Percentiles rank a stretch among this genome's conserved stretches.
Evolutionary conservation across 2,888 invertebrate species (phyloP).

Genomic region (Apeira syringaria): DNA sequence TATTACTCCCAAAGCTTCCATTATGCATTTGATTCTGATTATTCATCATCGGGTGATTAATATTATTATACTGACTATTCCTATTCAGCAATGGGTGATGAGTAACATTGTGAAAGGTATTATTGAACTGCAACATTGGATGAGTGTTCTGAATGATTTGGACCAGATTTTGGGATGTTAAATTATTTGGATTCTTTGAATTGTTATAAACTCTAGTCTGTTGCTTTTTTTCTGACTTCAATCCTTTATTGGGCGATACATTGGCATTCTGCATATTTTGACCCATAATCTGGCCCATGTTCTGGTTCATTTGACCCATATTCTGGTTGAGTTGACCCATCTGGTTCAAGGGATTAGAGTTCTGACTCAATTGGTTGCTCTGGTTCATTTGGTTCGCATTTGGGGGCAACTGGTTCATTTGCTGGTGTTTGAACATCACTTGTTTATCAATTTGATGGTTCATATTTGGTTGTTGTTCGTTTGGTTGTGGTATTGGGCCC

Average conservation of each 20-base stretch:
- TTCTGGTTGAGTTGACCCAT: constrained; percentile 47
- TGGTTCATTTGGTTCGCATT: constrained; percentile 54
- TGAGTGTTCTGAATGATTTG: constrained; percentile 75
- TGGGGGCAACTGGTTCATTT: constrained; percentile 31
- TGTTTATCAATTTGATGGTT: constrained; percentile 39
- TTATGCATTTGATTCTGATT: constrained; percentile 51
- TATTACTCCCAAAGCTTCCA: constrained; percentile 44
- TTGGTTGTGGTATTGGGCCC: constrained; percentile 60
- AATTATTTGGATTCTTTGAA: constrained; percentile 42
- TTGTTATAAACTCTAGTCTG: constrained; percentile 63
- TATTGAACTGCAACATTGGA: constrained; percentile 68
- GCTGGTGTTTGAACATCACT: constrained; percentile 40
- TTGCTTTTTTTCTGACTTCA: constrained; percentile 49
- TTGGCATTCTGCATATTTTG: constrained; percentile 34
- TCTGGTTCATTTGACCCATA: constrained; percentile 35
- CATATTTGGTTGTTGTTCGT: constrained; percentile 46
- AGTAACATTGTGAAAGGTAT: constrained; percentile 68
- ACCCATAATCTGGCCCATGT: constrained; percentile 38
- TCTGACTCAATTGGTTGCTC: constrained; percentile 37
- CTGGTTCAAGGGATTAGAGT: constrained; percentile 30
- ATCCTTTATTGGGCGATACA: constrained; percentile 45
- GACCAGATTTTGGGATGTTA: constrained; percentile 65
- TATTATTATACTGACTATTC: constrained; percentile 44
- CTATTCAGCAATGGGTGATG: constrained; percentile 72
- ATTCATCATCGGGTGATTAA: constrained; percentile 50